Evolutionary conservation across 2,113 vertebrate genomes (phyloP).

Genomic region (Apistogramma diplotaenia): DNA sequence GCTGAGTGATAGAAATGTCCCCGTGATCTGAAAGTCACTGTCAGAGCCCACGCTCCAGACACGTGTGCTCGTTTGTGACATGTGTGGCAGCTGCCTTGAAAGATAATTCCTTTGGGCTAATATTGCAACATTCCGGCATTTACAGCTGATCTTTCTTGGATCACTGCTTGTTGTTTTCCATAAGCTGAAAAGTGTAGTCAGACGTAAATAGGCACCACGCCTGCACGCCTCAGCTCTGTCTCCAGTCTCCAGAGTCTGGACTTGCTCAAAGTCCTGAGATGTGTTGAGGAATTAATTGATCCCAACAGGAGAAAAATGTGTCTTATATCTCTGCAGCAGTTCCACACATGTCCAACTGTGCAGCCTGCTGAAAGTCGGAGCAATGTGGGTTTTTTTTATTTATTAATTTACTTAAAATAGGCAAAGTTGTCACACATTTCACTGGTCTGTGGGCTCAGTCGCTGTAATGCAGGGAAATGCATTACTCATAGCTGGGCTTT

Average conservation of each 20-base stretch:
- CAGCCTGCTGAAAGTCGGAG: slow-evolving; percentile 20
- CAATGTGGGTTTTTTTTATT: background rate
- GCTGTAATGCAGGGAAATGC: background rate
- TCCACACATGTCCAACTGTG: background rate
- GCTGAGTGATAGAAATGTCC: background rate
- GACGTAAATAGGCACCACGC: background rate
- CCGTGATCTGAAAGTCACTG: background rate
- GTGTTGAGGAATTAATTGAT: slow-evolving; percentile 50
- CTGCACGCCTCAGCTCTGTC: background rate
- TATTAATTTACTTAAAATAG: background rate
- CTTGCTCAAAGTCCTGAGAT: slow-evolving; percentile 18
- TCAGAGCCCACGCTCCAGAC: background rate
- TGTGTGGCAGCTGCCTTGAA: background rate
- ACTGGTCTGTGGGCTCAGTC: background rate
- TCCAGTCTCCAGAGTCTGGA: slow-evolving; percentile 23
- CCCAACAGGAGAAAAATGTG: slow-evolving; percentile 27
- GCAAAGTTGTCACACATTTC: background rate
- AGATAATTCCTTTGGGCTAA: background rate
- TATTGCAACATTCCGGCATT: background rate
- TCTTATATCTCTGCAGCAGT: background rate
- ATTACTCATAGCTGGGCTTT: slow-evolving; percentile 54
- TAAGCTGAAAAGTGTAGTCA: background rate
- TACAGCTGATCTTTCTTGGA: background rate
- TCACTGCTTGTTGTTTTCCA: background rate
- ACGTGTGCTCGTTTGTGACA: background rate